These are phyloP conservation scores for Calephelis perditalis DNA, from an alignment of 2,888 invertebrate genomes.

Conservation along the genomic window DNA sequence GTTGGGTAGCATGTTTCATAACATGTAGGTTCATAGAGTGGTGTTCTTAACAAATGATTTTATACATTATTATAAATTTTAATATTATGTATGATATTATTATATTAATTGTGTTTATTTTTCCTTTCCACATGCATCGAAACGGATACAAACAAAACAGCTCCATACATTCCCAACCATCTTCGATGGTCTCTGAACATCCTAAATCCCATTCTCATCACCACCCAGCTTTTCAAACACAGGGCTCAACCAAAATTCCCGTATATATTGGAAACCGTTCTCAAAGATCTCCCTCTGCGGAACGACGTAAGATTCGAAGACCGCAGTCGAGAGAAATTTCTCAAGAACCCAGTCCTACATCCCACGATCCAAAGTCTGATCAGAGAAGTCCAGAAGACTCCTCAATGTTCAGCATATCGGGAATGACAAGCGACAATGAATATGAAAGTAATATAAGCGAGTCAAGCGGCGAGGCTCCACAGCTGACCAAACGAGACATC, in stretches of 20 bases:
- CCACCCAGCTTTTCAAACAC: constrained; percentile 77
- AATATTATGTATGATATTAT: constrained; percentile 26
- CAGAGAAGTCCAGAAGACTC: constrained; percentile 76
- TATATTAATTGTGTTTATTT: constrained; percentile 36
- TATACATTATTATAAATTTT: constrained; percentile 25
- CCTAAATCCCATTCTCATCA: constrained; percentile 70
- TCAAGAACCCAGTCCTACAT: constrained; percentile 68
- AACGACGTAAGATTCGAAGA: constrained; percentile 54
- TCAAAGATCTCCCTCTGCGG: constrained; percentile 75
- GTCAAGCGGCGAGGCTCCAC: constrained; percentile 69
- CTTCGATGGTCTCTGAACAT: constrained; percentile 70
- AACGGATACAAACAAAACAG: constrained; percentile 57
- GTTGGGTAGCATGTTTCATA: background rate
- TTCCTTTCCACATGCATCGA: constrained; percentile 68
- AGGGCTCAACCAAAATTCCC: constrained; percentile 85
- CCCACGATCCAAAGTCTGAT: constrained; percentile 70
- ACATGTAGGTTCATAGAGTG: constrained; percentile 19
- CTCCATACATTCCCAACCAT: constrained; percentile 76
- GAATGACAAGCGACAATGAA: constrained; percentile 78
- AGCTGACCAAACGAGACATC: constrained; percentile 65
- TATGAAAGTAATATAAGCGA: constrained; percentile 75
- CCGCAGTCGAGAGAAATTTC: constrained; percentile 61
- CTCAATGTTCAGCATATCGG: constrained; percentile 77
- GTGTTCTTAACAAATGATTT: constrained; percentile 40
- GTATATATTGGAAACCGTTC: constrained; percentile 82